Base-by-base conservation (phyloP, 2,888 invertebrate species). In the Andrena minutula region DNA sequence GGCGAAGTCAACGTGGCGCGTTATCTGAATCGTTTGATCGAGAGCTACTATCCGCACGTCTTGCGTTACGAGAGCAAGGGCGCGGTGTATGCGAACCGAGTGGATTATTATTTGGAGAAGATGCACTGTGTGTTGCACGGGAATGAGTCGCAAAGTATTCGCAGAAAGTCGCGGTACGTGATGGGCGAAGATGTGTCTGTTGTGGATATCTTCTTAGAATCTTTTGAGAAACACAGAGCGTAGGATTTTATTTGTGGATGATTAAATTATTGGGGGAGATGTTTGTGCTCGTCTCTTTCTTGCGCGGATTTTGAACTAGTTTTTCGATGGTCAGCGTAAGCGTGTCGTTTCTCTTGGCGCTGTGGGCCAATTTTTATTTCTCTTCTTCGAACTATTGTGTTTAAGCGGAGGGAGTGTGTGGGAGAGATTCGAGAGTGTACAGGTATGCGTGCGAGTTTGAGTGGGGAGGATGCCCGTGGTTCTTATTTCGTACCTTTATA, bases 1-100 rank as follows among this genome's bases (percentile, higher is more conserved):
- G 94, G 94, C 0, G 89, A 92, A 82, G 89, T 93, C 2, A 94
- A 94, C 66, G 90, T 94, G 69, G 92, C 90, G 23, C 89, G 94
- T 8, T 94, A 92, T 75, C 82, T 94, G 0, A 92, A 92, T 89
- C 93, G 94, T 8, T 58, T 93, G 7, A 86, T 94, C 2, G 93
- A 94, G 77, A 79, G 82, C 6, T 86, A 28, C 23, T 79, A 86
- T 49, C 86, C 89, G 0, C 76, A 88, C n/a, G 30, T 92, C 23
- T 80, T 93, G 41, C 89, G 84, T 16, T 93, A 94, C 66, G 94
- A 94, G 82, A 90, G 86, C 51, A 86, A 84, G 5, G 92, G 92
- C 1, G 79, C 86, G 0, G 30, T 82, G 23, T 93, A 92, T 12
- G 92, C 93, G 0, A 89, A 86, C 86, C 78, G 90, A 81, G 87